These are phyloP conservation scores for Teinopalpus imperialis DNA, from an alignment of 2,888 invertebrate genomes.

Conservation along the genomic window DNA sequence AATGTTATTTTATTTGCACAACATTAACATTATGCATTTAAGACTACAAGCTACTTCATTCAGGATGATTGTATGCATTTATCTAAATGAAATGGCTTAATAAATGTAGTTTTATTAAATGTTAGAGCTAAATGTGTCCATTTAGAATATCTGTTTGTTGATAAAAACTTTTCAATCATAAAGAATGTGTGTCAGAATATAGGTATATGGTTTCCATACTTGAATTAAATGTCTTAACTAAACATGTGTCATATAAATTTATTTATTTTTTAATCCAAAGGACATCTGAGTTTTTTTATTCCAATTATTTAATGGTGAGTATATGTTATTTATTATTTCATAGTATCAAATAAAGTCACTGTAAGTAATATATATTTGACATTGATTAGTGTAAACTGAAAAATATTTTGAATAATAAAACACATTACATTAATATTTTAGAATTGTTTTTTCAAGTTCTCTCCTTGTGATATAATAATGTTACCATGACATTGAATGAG, in stretches of 20 bases:
- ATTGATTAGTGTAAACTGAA: conserved; percentile 9
- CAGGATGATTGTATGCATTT: conserved; percentile 11
- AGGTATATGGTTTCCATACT: conserved; percentile 7
- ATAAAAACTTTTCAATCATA: conserved; percentile 9
- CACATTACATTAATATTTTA: not conserved
- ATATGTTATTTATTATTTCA: conserved; percentile 4
- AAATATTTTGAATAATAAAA: not conserved
- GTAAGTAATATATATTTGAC: conserved; percentile 1
- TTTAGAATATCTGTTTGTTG: conserved; percentile 6
- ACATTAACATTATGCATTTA: conserved; percentile 23
- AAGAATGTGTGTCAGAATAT: conserved; percentile 6
- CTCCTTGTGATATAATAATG: conserved; percentile 11
- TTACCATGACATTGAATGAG: conserved; percentile 18
- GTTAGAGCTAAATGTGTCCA: conserved; percentile 11
- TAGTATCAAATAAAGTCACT: conserved; percentile 7
- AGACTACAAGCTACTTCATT: conserved; percentile 16
- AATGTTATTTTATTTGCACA: conserved; percentile 24
- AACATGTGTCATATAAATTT: conserved; percentile 1
- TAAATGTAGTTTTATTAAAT: conserved; percentile 17
- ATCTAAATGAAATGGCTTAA: conserved; percentile 13
- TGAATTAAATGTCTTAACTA: conserved; percentile 2
- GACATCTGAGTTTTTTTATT: conserved; percentile 8
- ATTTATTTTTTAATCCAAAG: conserved; percentile 12
- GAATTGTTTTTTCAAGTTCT: not conserved
- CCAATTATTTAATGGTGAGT: conserved; percentile 5